Base-by-base conservation (phyloP, 1,140 invertebrate species). In the Drosophila takahashii region DNA sequence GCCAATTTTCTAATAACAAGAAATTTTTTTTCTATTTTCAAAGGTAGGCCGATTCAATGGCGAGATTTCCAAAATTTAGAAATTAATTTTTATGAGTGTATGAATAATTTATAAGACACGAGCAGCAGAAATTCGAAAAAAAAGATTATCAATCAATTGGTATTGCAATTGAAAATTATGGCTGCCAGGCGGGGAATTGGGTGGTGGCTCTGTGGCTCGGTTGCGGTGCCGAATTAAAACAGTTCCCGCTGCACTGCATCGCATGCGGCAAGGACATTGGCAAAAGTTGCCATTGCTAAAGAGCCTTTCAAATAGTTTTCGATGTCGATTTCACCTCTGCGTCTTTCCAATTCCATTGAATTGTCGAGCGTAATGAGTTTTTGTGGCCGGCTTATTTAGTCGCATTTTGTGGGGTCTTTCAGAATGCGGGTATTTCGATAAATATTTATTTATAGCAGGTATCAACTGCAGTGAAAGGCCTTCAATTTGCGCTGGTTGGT, bases 351-450 rank as follows among this genome's bases (percentile, higher is more conserved):
- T 74, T 56, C 32, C 37, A 81, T 81, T 44, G 53, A 81, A 86
- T 86, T 78, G 50, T 50, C 16, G 26, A 47, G 16, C 53, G 69
- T 81, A 86, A 86, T 86, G 81, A 86, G 69, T 76, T 79, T 81
- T 60, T 65, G 74, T 70, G 74, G 76, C 22, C 41, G 34, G 48
- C 47, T 70, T 75, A 74, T 66, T 79, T 66, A 64, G 48, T 52
- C 26, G 52, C 52, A 3, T 47, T 56, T 69, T 54, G 39, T 77
- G 62, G 57, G 41, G 26, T 27, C 18, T 22, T 18, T 50, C 22
- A 11, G 60, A 83, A 66, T 65, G n/a, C 27, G 9, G 37, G 26
- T 45, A n/a, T 44, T 58, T 75, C n/a, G 32, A 36, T 39, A 42
- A 34, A 70, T 44, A 44, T 52, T 34, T 48, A 47, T 45, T 75